Evolutionary conservation across 2,888 invertebrate species (phyloP).

Genomic region (Caenorhabditis panamensis): DNA sequence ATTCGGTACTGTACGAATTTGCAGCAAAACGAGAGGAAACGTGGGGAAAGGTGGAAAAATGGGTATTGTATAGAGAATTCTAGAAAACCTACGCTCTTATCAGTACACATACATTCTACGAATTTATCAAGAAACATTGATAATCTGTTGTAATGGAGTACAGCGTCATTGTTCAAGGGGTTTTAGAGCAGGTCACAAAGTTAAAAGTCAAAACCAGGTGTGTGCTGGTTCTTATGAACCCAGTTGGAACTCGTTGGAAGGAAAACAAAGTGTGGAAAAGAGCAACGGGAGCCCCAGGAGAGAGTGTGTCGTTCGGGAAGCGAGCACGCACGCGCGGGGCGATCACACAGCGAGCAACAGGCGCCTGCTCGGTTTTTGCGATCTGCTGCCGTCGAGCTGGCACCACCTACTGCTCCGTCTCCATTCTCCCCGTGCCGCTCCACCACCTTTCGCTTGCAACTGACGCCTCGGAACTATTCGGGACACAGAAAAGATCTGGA

Average conservation of each 20-base stretch:
- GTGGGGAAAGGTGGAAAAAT: too few species aligned
- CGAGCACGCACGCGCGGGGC: conserved; percentile 8
- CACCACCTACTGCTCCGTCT: conserved; percentile 16
- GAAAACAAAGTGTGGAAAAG: conserved; percentile 1
- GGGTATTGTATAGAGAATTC: too few species aligned
- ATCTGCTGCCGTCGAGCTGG: conserved; percentile 22
- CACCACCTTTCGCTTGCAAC: conserved; percentile 39
- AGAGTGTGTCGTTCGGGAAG: conserved; percentile 29
- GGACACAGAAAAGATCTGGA: conserved; percentile 10
- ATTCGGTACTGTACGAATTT: too few species aligned
- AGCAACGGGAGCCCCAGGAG: conserved; percentile 8
- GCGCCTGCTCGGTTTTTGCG: conserved; percentile 34
- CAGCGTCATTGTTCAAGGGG: too few species aligned
- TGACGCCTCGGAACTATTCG: conserved; percentile 36
- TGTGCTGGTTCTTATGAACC: neutral
- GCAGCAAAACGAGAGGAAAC: too few species aligned
- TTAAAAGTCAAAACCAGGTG: too few species aligned
- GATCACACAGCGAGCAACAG: conserved; percentile 26
- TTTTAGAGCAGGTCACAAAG: too few species aligned
- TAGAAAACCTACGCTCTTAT: too few species aligned
- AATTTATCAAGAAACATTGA: too few species aligned
- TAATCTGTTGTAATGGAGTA: too few species aligned
- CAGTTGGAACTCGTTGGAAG: neutral
- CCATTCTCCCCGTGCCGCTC: conserved; percentile 1
- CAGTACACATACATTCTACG: too few species aligned